Conservation (phyloP, 1,140 invertebrate species). For the Hyles euphorbiae region DNA sequence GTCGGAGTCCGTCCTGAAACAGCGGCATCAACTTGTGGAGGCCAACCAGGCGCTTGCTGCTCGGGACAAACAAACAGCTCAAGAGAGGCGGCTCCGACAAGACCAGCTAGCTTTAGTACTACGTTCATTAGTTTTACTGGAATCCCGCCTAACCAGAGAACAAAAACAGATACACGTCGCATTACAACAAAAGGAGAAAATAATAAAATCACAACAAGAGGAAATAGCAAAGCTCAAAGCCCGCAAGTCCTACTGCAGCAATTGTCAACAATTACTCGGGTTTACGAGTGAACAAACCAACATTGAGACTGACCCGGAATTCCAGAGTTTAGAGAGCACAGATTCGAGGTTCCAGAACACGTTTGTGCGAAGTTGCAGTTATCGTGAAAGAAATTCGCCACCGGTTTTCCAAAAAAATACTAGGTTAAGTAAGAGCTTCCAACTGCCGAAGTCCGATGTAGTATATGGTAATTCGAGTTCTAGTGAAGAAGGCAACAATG, state of each 20-base stretch:
- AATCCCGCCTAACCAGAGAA: slow-evolving; percentile 83
- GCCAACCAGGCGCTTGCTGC: slow-evolving; percentile 78
- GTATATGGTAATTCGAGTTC: slow-evolving; percentile 70
- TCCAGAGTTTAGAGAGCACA: slow-evolving; percentile 77
- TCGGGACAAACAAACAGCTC: slow-evolving; percentile 77
- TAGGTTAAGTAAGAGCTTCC: slow-evolving; percentile 72
- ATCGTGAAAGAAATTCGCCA: slow-evolving; percentile 75
- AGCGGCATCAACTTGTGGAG: slow-evolving; percentile 74
- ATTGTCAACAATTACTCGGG: slow-evolving; percentile 76
- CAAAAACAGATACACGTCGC: slow-evolving; percentile 82
- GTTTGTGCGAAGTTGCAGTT: slow-evolving; percentile 75
- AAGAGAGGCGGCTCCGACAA: slow-evolving; percentile 78
- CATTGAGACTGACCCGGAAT: slow-evolving; percentile 73
- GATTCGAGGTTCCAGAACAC: slow-evolving; percentile 74
- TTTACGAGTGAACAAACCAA: slow-evolving; percentile 74
- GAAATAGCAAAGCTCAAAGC: slow-evolving; percentile 80
- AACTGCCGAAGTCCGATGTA: slow-evolving; percentile 71
- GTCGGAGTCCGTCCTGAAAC: slow-evolving; percentile 76
- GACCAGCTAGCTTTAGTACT: slow-evolving; percentile 82
- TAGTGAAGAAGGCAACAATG: slow-evolving; percentile 69
- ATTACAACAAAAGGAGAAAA: slow-evolving; percentile 82
- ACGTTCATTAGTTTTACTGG: slow-evolving; percentile 81
- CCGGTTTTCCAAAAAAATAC: slow-evolving; percentile 74
- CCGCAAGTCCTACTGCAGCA: slow-evolving; percentile 75
- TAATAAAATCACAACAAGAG: slow-evolving; percentile 81